phyloP scores from a whole-genome alignment of 2,113 vertebrate species.

The Gymnocephalus cernua region DNA sequence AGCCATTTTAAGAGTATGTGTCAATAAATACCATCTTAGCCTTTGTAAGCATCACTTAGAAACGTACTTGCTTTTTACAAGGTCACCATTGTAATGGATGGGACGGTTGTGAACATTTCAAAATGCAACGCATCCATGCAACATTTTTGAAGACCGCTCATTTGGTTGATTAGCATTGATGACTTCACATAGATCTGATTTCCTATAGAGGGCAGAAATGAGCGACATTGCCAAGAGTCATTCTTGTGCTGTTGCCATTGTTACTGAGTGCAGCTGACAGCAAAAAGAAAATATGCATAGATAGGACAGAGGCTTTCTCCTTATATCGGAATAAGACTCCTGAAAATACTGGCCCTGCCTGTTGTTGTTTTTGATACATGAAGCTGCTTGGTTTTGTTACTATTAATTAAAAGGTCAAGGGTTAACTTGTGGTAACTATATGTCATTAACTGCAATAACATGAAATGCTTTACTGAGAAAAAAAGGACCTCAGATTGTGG shows the following conservation, averaged over 20 bases:
- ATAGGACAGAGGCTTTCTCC: accelerated
- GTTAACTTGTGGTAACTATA: slow-evolving; percentile 30
- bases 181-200: slow-evolving; percentile 27
- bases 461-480: slow-evolving; percentile 57
- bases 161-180: slow-evolving; percentile 1
- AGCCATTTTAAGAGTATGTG: slow-evolving; percentile 75
- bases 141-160: slow-evolving; percentile 7
- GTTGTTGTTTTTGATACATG: slow-evolving; percentile 49
- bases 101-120: slow-evolving; percentile 53
- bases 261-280: slow-evolving; percentile 35
- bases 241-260: slow-evolving; percentile 44
- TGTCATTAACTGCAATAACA: slow-evolving; percentile 71
- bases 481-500: slow-evolving; percentile 46
- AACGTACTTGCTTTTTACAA: slow-evolving; percentile 40
- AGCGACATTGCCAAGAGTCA: slow-evolving; percentile 32
- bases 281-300: background rate
- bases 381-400: slow-evolving; percentile 44
- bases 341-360: slow-evolving; percentile 9
- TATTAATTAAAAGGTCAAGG: slow-evolving; percentile 47
- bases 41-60: slow-evolving; percentile 68
- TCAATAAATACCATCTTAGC: slow-evolving; percentile 81
- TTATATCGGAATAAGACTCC: background rate
- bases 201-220: background rate
- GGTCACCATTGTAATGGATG: slow-evolving; percentile 37
- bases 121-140: slow-evolving; percentile 53